phyloP scores from a whole-genome alignment of 2,113 vertebrate genomes.

The Xiphophorus couchianus region DNA sequence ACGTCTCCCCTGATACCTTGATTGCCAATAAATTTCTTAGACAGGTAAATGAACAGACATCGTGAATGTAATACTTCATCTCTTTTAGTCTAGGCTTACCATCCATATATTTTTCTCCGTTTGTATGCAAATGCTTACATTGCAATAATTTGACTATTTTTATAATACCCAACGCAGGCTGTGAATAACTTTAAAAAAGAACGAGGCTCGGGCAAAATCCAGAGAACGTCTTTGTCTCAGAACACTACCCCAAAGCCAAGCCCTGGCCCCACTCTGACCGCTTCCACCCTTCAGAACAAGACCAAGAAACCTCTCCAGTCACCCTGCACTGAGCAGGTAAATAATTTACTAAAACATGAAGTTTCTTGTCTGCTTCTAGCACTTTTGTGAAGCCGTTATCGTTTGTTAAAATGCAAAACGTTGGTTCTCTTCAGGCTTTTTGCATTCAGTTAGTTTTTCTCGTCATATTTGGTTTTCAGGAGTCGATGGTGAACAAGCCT shows the following conservation, averaged over 20 bases:
- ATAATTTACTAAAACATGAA: constrained; percentile 1
- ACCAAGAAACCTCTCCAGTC: constrained; percentile 79
- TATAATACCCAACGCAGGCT: constrained; percentile 77
- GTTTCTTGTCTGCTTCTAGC: not conserved
- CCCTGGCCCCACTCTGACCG: constrained; percentile 66
- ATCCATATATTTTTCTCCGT: not conserved
- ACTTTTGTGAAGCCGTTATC: not conserved
- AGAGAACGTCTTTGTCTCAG: constrained; percentile 67
- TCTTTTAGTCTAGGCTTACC: not conserved
- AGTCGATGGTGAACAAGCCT: constrained; percentile 76
- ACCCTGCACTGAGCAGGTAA: constrained; percentile 82
- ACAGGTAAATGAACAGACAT: constrained; percentile 80
- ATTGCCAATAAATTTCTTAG: constrained; percentile 97
- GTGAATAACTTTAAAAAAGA: constrained; percentile 97
- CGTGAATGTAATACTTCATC: no score
- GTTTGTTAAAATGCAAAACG: not conserved
- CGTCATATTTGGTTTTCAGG: constrained; percentile 1
- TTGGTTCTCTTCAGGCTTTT: not conserved
- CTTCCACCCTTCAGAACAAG: constrained; percentile 49
- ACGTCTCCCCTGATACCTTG: constrained; percentile 94
- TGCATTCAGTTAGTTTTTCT: not conserved
- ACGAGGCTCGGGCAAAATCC: constrained; percentile 84
- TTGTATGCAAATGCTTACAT: not conserved
- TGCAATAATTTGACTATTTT: not conserved
- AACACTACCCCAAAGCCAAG: constrained; percentile 69